Base-by-base conservation (phyloP, 2,888 invertebrate species). In the Ecliptopera silaceata region DNA sequence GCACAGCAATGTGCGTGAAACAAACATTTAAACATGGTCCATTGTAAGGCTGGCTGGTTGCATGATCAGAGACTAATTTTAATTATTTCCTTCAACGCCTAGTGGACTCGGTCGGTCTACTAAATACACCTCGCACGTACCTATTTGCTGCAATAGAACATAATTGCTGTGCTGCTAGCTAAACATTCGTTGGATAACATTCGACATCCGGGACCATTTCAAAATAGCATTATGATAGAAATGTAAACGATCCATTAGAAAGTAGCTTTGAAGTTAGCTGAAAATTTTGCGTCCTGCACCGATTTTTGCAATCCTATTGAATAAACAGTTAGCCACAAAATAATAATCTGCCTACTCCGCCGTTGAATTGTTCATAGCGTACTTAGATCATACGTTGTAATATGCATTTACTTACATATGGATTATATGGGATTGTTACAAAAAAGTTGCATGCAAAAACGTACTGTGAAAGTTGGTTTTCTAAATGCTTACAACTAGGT, bases 1-100 rank as follows among this genome's bases (percentile, higher is more conserved):
- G 72, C 65, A 61, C 64, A 44, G 52, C 56, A 59, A 62, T 59
- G 59, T 66, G 75, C 75, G 74, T 77, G 77, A 79, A 78, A 72
- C 70, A 48, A 69, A 71, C 57, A 69, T 72, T 69, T 69, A 51
- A 70, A 70, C 60, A 65, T 69, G 63, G 65, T 50, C 57, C 65
- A 74, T 65, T 65, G 68, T 63, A 70, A 65, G 65, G 56, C 65
- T 63, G 43, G 56, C 65, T 63, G 41, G 66, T 74, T 71, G 74
- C 72, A 71, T 70, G 71, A 64, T 65, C 64, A 69, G 66, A 67
- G 68, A 69, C 69, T 67, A 66, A 74, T 74, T 69, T 69, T 66
- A 60, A 66, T 67, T 58, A 71, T 72, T 73, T 74, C 71, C 74
- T 71, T 66, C 57, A 69, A 61, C 63, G 64, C 64, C 63, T 55